Evolutionary conservation across 2,888 invertebrate species (phyloP), one percentile per base, ranked within the genome.

Genomic region (Cistogaster globosa): DNA sequence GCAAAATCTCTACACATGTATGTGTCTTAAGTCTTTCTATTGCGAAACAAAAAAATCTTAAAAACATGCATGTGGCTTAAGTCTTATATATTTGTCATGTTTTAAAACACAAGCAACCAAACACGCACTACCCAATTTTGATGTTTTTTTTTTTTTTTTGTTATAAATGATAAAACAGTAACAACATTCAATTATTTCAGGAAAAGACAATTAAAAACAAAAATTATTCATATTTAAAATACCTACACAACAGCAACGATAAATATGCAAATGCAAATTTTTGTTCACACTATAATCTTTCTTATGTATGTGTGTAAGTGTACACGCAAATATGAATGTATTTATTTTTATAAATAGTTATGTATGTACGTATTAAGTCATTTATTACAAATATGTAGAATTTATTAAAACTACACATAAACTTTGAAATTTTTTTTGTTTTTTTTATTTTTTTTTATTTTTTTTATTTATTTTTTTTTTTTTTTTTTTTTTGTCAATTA

Each of bases 191-290:
- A 58, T 22, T 62, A 68, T 71, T 55, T 63, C 20, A n/a, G 22
- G 6, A 18, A 45, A 16, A 53, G 45, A 32, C 65, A 45, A 14
- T 4, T 26, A 38, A 12, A 53, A 55, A 63, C 26, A 55, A 62
- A 62, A 78, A 69, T 62, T 53, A 69, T 78, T 78, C 68, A 69
- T 51, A 53, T 69, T 67, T 38, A 69, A 77, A 68, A 42, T 20
- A 53, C 16, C 18, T 60, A 38, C 38, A 55, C 60, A 74, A 55
- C 58, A 42, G 26, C 26, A 71, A 76, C 18, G 22, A 20, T 20
- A 71, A 62, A 2, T 12, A 42, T 12, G 42, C 42, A 42, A 42
- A 42, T 42, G 4, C 12, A 42, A 42, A 36, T 18, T 18, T 16
- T n/a, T 60, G 11, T 8, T 60, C 22, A 48, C 5, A 16, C 14